Percentiles rank a stretch among this genome's conserved stretches.
These are phyloP conservation scores for Chalcis sispes DNA, from an alignment of 2,888 invertebrate species.

Conservation along the genomic window DNA sequence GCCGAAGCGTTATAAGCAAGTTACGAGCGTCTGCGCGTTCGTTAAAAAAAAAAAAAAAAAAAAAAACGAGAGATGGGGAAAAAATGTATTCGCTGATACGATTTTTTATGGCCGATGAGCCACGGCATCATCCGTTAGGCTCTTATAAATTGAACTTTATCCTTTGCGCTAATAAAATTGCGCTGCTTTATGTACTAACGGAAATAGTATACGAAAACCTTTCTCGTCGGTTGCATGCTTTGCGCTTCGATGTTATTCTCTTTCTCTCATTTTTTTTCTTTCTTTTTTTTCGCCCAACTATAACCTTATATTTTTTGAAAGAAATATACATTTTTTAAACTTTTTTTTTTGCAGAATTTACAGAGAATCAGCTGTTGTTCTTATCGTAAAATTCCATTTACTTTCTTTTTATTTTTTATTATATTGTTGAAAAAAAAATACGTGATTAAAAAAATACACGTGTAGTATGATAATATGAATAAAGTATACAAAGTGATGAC, in stretches of 20 bases:
- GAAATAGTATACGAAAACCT: conserved; percentile 21
- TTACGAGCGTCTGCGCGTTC: conserved; percentile 36
- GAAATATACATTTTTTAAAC: background rate
- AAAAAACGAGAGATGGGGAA: conserved; percentile 45
- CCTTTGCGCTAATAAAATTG: conserved; percentile 48
- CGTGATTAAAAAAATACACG: no score
- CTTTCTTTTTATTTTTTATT: background rate
- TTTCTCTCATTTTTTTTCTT: background rate
- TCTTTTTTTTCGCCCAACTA: background rate
- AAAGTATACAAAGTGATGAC: background rate
- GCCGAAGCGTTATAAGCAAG: conserved; percentile 45
- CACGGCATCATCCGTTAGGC: conserved; percentile 31
- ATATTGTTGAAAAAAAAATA: background rate
- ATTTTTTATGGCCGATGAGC: conserved; percentile 50
- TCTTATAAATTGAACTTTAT: conserved; percentile 55
- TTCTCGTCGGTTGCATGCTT: conserved; percentile 10
- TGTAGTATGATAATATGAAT: background rate
- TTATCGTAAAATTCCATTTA: conserved; percentile 4
- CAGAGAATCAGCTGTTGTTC: background rate
- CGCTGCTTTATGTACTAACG: conserved; percentile 25
- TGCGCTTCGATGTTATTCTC: no score
- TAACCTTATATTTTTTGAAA: background rate
- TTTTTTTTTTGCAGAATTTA: background rate
- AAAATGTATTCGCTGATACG: conserved; percentile 50
- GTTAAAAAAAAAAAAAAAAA: conserved; percentile 26